A percentile compares a stretch with the other conserved stretches of the same genome.
These are phyloP conservation scores for Epinotia ramella DNA, from an alignment of 2,888 invertebrate genomes.

Conservation along the genomic window DNA sequence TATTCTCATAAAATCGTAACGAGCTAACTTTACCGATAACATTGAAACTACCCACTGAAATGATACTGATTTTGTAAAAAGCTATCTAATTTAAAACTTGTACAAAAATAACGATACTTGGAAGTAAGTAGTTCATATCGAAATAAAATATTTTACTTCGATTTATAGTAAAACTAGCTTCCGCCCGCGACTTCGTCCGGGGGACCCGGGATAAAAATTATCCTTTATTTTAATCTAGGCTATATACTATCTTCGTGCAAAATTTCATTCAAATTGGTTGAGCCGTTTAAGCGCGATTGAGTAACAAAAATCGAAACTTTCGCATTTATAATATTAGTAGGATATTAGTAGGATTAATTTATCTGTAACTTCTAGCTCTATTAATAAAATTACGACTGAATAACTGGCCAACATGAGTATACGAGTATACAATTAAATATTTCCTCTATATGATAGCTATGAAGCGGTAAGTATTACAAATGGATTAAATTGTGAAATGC, in stretches of 20 bases:
- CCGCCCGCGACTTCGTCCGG: too few species aligned
- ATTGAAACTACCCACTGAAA: constrained; percentile 61
- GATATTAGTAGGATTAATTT: neutral
- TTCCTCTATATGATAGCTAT: neutral
- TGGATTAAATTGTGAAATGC: constrained; percentile 5
- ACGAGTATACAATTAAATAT: neutral
- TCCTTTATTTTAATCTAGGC: too few species aligned
- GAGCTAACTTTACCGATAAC: constrained; percentile 77
- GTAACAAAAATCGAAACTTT: too few species aligned
- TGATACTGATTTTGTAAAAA: constrained; percentile 59
- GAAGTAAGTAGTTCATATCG: neutral
- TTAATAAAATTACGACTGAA: neutral
- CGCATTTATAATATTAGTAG: too few species aligned
- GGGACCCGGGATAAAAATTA: too few species aligned
- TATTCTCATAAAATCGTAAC: constrained; percentile 78
- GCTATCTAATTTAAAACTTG: constrained; percentile 53
- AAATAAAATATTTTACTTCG: neutral
- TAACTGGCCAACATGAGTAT: neutral
- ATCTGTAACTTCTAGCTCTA: neutral
- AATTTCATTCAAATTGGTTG: too few species aligned
- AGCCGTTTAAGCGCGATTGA: too few species aligned
- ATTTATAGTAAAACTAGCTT: neutral
- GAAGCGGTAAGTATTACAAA: constrained; percentile 14
- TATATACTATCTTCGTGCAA: too few species aligned
- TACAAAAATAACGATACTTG: constrained; percentile 33